Evolutionary conservation across 2,797 vertebrate species (phyloP).

Genomic region (Pipistrellus kuhlii): DNA sequence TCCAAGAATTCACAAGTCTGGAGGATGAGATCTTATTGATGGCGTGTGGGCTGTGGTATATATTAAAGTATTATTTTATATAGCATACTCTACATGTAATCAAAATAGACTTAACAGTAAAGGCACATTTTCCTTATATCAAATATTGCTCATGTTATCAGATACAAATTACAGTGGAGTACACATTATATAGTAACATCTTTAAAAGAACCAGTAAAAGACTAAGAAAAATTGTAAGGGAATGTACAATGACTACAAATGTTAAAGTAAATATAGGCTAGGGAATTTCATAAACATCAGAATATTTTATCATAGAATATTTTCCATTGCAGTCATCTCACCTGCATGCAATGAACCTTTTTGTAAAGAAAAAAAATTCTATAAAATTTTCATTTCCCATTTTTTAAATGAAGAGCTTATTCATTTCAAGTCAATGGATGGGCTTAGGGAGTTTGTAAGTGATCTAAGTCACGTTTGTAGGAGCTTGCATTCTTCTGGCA

Average conservation of each 20-base stretch:
- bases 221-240: conserved; percentile 29
- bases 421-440: conserved; percentile 20
- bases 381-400: conserved; percentile 8
- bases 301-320: background rate
- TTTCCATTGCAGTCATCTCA: conserved; percentile 20
- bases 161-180: conserved; percentile 26
- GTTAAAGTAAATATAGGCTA: conserved; percentile 38
- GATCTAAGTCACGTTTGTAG: background rate
- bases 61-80: conserved; percentile 73
- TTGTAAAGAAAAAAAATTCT: background rate
- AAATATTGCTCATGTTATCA: conserved; percentile 41
- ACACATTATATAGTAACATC: background rate
- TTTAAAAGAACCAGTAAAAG: conserved; percentile 44
- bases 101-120: conserved; percentile 67
- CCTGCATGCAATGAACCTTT: background rate
- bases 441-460: background rate
- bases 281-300: background rate
- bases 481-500: conserved; percentile 18
- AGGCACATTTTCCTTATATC: conserved; percentile 45
- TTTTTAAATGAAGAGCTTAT: background rate
- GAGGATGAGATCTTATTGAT: conserved; percentile 79
- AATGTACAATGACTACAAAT: background rate
- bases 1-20: conserved; percentile 79
- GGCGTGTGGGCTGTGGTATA: conserved; percentile 68
- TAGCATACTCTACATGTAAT: conserved; percentile 62